Evolutionary conservation across 2,888 invertebrate genomes (phyloP), one percentile per base, ranked within the genome.

Genomic region (Agrilus biguttatus): DNA sequence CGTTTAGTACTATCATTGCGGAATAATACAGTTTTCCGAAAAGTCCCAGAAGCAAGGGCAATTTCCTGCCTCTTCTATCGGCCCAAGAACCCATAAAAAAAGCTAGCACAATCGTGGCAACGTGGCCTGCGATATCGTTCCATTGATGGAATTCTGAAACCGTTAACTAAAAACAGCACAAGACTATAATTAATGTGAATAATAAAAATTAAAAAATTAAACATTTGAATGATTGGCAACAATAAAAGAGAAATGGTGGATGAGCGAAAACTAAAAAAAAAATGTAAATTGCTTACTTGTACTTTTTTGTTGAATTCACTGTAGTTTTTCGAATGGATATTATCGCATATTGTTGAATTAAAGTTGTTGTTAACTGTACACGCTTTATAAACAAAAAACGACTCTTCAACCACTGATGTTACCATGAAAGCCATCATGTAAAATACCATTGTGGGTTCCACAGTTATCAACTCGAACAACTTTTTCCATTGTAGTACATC

Each of bases 371-470:
- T 81, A 0, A 84, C 80, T 0, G 72, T 69, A 52, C 88, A 89
- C 0, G 87, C 78, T 66, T 83, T 82, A 56, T 83, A 72, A 2
- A 85, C 70, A 57, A 83, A 86, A 55, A 86, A 83, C 23, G 81
- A 77, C 59, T 86, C 84, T 55, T 88, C 86, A 32, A 83, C 74
- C 1, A 88, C 85, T 45, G 75, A 77, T 3, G 87, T 88, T 40
- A 78, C 72, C 83, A 86, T 85, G 55, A 77, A 84, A 1, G 88
- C 85, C 71, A 88, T 77, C 87, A 91, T 89, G 59, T 88, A 91
- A 2, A 90, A 68, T 59, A 89, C 83, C 78, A 91, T 78, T 0
- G 85, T 75, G 0, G 91, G 90, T 58, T 92, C 91, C 17, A 91
- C 86, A 0, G 88, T 80, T 42, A 85, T 43, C 10, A 46, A 14